Base-by-base conservation (phyloP, 1,140 invertebrate genomes). In the Chelonus insularis region DNA sequence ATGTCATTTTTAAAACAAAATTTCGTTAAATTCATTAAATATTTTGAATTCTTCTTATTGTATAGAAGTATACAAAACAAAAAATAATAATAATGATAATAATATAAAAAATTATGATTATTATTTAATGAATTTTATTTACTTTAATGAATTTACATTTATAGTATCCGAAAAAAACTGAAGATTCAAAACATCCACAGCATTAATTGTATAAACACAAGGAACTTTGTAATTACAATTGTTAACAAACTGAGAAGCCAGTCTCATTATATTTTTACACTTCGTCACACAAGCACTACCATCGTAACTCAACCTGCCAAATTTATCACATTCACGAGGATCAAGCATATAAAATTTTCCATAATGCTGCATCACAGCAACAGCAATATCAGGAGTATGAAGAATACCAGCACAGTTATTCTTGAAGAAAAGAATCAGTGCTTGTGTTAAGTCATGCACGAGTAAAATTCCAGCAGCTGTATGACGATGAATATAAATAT, bases 341-440 rank as follows among this genome's bases (percentile, higher is more conserved):
- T 79, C 74, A 18, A 79, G 69, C 4, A 78, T 20, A 36, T 77
- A 79, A 20, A 72, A 79, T 25, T 71, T 71, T 0, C 72, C 68
- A 41, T 72, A 76, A 21, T 76, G 71, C 16, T 76, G 66, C 68
- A 78, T 72, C 4, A 77, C 69, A 0, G 73, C 70, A 5, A 74
- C 67, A 0, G 74, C 68, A 11, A 71, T 39, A 29, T 74, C 71
- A 4, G 45, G 36, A 0, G 65, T 57, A n/a, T 76, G 69, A 8
- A 77, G 60, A 11, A 77, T 56, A 0, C 73, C 71, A 1, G 64
- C 57, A 21, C 50, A 55, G 25, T 67, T 57, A n/a, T 63, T 65
- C 4, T 36, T 61, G 37, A 72, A 72, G 23, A 72, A 71, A 0
- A 69, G 39, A 3, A n/a, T 50, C 1, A 72, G n/a, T 0, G 64